These are phyloP conservation scores for Lepilemur ruficaudatus DNA, from an alignment of 2,797 vertebrate genomes.

Conservation along the genomic window DNA sequence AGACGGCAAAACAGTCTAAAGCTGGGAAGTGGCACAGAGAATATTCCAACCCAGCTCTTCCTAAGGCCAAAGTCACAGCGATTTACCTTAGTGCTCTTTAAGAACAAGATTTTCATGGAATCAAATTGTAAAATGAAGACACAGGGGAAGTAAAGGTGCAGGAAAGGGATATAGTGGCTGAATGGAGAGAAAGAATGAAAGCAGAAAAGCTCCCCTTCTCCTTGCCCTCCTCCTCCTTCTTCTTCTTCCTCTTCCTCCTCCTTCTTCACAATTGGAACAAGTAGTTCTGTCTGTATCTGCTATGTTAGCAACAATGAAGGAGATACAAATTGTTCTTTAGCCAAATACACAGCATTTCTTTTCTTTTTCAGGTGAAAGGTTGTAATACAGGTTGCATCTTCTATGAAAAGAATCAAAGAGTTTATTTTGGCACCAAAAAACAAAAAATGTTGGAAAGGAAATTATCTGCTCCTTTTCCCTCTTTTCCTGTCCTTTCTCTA, in stretches of 20 bases:
- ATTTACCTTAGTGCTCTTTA: background rate
- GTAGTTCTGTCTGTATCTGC: background rate
- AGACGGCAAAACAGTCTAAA: background rate
- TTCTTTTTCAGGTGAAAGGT: background rate
- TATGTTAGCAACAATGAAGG: background rate
- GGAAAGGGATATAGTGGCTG: background rate
- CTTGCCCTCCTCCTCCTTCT: fast-evolving
- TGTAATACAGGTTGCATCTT: background rate
- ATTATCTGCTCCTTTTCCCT: background rate
- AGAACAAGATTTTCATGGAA: background rate
- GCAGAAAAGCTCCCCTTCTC: background rate
- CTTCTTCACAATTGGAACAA: background rate
- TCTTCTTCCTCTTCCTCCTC: fast-evolving
- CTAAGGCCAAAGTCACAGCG: background rate
- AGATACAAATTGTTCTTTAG: background rate
- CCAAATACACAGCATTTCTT: background rate
- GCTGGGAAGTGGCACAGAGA: background rate
- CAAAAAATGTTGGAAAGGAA: background rate
- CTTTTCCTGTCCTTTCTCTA: background rate
- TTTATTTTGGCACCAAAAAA: background rate
- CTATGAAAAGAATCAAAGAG: background rate
- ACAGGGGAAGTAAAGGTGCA: background rate
- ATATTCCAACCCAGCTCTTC: background rate
- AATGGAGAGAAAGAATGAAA: background rate
- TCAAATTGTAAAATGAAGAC: background rate